Evolutionary conservation across 2,797 vertebrate genomes (phyloP).

Genomic region (Prionace glauca): DNA sequence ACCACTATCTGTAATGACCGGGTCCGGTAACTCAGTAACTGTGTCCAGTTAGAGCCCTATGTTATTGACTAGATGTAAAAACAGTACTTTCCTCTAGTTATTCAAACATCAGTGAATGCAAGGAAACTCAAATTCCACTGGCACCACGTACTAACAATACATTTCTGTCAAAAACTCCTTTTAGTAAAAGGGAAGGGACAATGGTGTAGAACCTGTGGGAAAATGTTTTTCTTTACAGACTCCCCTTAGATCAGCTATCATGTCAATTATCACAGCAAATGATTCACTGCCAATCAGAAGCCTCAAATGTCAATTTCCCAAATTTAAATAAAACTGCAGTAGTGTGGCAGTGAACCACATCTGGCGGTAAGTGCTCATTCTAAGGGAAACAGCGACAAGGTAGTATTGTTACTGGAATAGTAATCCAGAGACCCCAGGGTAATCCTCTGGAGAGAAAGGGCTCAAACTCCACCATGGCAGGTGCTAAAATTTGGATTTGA

Average conservation of each 20-base stretch:
- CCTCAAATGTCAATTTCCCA: neutral
- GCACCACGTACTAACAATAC: neutral
- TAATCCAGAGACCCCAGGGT: no score
- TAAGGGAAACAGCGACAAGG: no score
- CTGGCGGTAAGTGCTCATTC: neutral
- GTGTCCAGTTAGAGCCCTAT: neutral
- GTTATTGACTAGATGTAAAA: neutral
- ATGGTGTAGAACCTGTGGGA: neutral
- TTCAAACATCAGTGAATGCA: neutral
- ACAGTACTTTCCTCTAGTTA: neutral
- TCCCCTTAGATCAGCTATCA: neutral
- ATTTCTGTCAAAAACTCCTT: neutral
- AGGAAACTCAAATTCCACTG: neutral
- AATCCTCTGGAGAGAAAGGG: no score
- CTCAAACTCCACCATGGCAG: no score
- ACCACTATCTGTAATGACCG: neutral
- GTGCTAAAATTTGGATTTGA: no score
- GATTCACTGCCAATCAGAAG: neutral
- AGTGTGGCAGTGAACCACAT: neutral
- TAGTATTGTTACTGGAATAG: no score
- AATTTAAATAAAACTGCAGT: neutral
- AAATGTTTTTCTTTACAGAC: neutral
- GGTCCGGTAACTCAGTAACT: neutral
- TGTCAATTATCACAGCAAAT: neutral
- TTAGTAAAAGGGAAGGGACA: neutral